Conservation (phyloP, 1,140 invertebrate species). For the Physella acuta region DNA sequence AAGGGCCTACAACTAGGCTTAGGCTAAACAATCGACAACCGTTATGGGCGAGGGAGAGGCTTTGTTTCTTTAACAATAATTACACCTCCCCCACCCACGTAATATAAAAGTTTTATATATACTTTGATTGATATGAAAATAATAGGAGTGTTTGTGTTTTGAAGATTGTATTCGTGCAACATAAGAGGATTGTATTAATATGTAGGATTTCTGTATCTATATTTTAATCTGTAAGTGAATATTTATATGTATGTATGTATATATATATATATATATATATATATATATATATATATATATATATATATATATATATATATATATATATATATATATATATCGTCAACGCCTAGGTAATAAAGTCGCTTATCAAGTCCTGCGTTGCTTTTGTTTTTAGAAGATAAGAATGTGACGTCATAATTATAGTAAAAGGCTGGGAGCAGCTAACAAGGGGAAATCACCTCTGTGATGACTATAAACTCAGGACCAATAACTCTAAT, state of each 20-base stretch:
- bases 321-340: too few relatives aligned
- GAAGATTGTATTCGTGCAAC: background rate
- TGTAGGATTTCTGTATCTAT: background rate
- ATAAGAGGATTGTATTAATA: background rate
- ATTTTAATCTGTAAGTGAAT: background rate
- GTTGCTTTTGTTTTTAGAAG: background rate
- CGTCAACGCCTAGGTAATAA: background rate
- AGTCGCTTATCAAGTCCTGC: background rate
- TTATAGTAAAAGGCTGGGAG: too few relatives aligned
- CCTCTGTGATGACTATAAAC: too few relatives aligned
- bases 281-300: too few relatives aligned
- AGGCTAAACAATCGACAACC: background rate
- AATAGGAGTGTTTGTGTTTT: background rate
- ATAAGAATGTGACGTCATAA: background rate
- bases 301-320: too few relatives aligned
- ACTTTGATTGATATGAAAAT: background rate
- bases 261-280: background rate
- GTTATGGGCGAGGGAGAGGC: background rate
- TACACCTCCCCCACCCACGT: background rate
- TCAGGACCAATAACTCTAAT: too few relatives aligned
- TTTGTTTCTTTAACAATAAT: background rate
- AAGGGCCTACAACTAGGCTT: too few relatives aligned
- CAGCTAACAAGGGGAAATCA: too few relatives aligned
- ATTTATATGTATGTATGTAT: background rate
- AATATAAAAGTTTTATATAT: background rate